Evolutionary conservation across 2,888 invertebrate genomes (phyloP).

Genomic region (Parelbella ahira): DNA sequence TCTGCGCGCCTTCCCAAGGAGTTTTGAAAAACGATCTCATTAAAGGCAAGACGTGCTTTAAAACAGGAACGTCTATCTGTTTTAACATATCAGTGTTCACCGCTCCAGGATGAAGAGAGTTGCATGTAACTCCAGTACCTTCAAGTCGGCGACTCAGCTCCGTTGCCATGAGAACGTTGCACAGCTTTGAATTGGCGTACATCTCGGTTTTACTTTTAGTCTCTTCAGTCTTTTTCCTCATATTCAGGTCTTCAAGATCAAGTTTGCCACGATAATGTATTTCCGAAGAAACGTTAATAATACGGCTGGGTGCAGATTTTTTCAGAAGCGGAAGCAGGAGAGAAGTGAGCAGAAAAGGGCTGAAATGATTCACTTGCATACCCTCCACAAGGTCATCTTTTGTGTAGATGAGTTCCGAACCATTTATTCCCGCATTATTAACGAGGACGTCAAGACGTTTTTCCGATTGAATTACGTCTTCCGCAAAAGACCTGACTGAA

Average conservation of each 20-base stretch:
- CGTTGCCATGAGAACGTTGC: conserved; percentile 72
- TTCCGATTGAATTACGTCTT: conserved; percentile 68
- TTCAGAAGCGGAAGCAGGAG: conserved; percentile 69
- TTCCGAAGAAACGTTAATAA: conserved; percentile 49
- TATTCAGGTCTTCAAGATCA: conserved; percentile 34
- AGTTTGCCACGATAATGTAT: conserved; percentile 38
- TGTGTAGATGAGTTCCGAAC: conserved; percentile 56
- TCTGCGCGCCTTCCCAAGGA: conserved; percentile 63
- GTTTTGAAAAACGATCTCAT: conserved; percentile 39
- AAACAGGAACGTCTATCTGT: conserved; percentile 42
- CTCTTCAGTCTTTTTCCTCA: conserved; percentile 22
- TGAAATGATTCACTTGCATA: conserved; percentile 82
- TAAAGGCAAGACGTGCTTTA: conserved; percentile 57
- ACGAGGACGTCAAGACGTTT: conserved; percentile 76
- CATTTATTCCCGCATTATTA: conserved; percentile 80
- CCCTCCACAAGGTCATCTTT: conserved; percentile 80
- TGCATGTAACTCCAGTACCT: conserved; percentile 86
- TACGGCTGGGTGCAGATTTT: conserved; percentile 43
- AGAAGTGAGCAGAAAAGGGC: conserved; percentile 83
- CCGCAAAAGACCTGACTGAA: conserved; percentile 80
- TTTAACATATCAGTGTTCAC: conserved; percentile 84
- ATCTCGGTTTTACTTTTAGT: conserved; percentile 1
- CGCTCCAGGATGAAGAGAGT: conserved; percentile 90
- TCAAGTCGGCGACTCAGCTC: conserved; percentile 85
- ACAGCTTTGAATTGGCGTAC: conserved; percentile 73